Conservation (phyloP, 1,140 invertebrate genomes). For the Bursaphelenchus mucronatus region DNA sequence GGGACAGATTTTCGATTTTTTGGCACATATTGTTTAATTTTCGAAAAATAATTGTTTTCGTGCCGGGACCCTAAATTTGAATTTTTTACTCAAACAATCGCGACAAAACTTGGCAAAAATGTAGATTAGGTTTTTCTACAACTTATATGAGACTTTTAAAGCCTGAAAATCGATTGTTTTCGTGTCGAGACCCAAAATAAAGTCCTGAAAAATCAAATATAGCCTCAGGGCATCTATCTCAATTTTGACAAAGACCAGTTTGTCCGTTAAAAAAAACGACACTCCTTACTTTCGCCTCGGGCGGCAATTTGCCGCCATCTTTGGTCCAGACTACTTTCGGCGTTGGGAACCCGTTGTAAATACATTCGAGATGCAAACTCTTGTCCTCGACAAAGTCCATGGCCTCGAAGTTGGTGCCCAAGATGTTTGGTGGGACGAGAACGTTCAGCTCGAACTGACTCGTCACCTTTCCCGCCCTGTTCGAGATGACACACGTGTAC, state of each 20-base stretch:
- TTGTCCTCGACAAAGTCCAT: slow-evolving; percentile 68
- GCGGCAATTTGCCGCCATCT: slow-evolving; percentile 19
- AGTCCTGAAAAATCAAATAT: too few relatives aligned
- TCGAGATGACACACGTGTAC: slow-evolving; percentile 76
- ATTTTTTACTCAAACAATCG: too few relatives aligned
- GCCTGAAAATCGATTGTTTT: too few relatives aligned
- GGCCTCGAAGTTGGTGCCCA: slow-evolving; percentile 65
- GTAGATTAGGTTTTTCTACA: too few relatives aligned
- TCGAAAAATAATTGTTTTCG: too few relatives aligned
- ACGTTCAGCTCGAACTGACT: slow-evolving; percentile 65
- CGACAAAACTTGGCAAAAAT: too few relatives aligned
- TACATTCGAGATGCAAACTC: slow-evolving; percentile 65
- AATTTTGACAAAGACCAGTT: slow-evolving; percentile 29
- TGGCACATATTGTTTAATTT: too few relatives aligned
- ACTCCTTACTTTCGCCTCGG: slow-evolving; percentile 13
- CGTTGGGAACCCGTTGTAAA: slow-evolving; percentile 38
- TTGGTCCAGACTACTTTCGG: slow-evolving; percentile 50
- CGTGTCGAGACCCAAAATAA: too few relatives aligned
- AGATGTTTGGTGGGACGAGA: slow-evolving; percentile 49
- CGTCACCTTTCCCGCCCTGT: slow-evolving; percentile 70
- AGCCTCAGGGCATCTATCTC: slow-evolving; percentile 33
- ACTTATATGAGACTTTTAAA: too few relatives aligned
- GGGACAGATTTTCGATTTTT: too few relatives aligned
- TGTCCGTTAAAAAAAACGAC: too few relatives aligned
- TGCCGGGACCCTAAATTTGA: too few relatives aligned